Base-by-base conservation (phyloP, 2,113 vertebrate species). In the Oncorhynchus nerka region DNA sequence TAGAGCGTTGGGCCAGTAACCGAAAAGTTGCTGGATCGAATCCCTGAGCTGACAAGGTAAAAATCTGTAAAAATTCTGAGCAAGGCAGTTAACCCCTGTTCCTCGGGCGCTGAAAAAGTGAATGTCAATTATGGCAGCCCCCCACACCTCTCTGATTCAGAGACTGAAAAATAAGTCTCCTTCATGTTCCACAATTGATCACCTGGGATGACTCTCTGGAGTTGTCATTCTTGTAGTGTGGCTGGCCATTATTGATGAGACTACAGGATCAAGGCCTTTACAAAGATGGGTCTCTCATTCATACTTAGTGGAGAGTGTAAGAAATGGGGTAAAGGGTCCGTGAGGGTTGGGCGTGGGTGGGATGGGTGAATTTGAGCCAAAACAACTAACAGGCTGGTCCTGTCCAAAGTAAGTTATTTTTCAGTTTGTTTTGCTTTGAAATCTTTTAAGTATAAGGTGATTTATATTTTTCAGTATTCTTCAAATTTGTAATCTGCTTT, bases 331-430 rank as follows among this genome's bases (percentile, higher is more conserved):
- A 34, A 20, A 32, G 67, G 67, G 6, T 68, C 32, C 1, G 19
- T 64, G 20, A 59, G 51, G 28, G 59, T 12, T 67, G 26, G 65
- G 65, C 66, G 4, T 48, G 34, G 30, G 32, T 49, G n/a, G 67
- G 7, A 30, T 48, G 30, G 9, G 4, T 8, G 68, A 39, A 20
- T 30, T 57, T 51, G 1, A 71, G 12, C 51, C 68, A 48, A 85
- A 61, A 66, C 19, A 26, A 74, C 45, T 68, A 83, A 83, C 82
- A 84, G 86, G 88, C 89, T 84, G 87, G 90, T 83, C 89, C 89
- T 91, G 85, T 88, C 24, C 73, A 70, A 1, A 76, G 28, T 74
- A 64, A 74, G 62, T 61, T 48, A 55, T 69, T 51, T 75, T 34
- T 19, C 20, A 28, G 13, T 22, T 5, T 74, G 15, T 80, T 45